Percentiles rank a stretch among this genome's conserved stretches.
These are phyloP conservation scores for Empidonax traillii DNA, from an alignment of 2,113 vertebrate genomes.

Conservation along the genomic window DNA sequence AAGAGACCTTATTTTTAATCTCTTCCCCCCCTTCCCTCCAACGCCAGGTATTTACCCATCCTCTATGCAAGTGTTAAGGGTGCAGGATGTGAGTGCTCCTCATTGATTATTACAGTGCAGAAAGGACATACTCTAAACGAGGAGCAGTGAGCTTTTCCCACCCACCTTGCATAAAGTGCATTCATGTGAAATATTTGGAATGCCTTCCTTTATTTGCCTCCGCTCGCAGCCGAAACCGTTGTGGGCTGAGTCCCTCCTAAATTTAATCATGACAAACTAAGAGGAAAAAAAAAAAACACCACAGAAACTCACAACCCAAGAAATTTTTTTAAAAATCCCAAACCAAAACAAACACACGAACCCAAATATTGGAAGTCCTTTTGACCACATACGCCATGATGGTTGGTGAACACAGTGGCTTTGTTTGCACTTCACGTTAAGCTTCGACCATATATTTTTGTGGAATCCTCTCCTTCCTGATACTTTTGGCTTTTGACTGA, in stretches of 20 bases:
- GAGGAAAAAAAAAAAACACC: background rate
- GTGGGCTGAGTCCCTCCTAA: background rate
- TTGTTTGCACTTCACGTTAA: conserved; percentile 19
- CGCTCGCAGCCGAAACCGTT: background rate
- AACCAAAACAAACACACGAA: background rate
- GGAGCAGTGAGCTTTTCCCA: conserved; percentile 19
- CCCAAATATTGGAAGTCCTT: background rate
- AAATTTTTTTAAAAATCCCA: background rate
- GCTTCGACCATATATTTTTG: background rate
- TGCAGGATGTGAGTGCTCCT: background rate
- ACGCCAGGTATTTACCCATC: background rate
- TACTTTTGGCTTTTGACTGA: background rate
- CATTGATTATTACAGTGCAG: background rate
- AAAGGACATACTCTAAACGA: background rate
- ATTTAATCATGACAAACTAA: background rate
- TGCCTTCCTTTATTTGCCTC: conserved; percentile 38
- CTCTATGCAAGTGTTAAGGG: background rate
- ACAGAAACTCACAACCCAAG: background rate
- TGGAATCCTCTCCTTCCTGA: background rate
- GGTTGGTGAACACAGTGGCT: conserved; percentile 18
- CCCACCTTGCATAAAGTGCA: conserved; percentile 52
- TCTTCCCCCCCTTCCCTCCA: background rate
- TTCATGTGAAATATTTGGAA: conserved; percentile 64
- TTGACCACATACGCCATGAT: conserved; percentile 12
- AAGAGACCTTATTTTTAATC: conserved; percentile 46